Percentiles rank a stretch among this genome's conserved stretches.
Conservation (phyloP, 2,113 vertebrate species). For the Ictidomys tridecemlineatus region DNA sequence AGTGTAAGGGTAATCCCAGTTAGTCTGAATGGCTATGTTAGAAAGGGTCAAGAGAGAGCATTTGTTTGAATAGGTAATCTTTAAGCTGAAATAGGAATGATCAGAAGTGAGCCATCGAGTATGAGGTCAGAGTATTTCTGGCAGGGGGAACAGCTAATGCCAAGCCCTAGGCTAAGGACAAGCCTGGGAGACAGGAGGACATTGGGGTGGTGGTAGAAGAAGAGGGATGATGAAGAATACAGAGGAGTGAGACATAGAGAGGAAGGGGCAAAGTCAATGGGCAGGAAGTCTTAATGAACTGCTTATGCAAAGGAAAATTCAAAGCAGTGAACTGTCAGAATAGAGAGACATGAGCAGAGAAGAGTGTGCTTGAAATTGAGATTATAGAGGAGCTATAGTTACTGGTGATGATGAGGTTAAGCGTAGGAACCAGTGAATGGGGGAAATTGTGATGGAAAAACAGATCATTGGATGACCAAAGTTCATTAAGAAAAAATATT, state of each 20-base stretch:
- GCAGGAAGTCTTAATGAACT: not conserved
- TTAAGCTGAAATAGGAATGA: not conserved
- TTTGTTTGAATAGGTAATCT: not conserved
- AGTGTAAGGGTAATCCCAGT: not conserved
- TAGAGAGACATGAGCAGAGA: not conserved
- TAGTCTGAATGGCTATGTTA: not conserved
- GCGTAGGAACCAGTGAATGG: not conserved
- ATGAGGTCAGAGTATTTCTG: not conserved
- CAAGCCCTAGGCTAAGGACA: not conserved
- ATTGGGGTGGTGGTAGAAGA: not conserved
- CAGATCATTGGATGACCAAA: not conserved
- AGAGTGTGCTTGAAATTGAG: not conserved
- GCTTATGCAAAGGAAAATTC: not conserved
- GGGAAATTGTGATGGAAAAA: not conserved
- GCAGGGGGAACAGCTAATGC: not conserved
- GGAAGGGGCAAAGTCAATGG: not conserved
- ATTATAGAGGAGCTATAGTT: not conserved
- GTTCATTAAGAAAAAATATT: constrained; percentile 20
- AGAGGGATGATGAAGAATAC: not conserved
- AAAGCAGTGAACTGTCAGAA: not conserved
- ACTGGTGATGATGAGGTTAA: not conserved
- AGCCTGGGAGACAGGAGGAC: not conserved
- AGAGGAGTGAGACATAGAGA: not conserved
- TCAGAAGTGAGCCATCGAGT: not conserved
- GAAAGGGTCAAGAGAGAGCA: not conserved